A percentile compares a stretch with the other conserved stretches of the same genome.
These are phyloP conservation scores for Albula glossodonta DNA, from an alignment of 2,113 vertebrate species.

Conservation along the genomic window DNA sequence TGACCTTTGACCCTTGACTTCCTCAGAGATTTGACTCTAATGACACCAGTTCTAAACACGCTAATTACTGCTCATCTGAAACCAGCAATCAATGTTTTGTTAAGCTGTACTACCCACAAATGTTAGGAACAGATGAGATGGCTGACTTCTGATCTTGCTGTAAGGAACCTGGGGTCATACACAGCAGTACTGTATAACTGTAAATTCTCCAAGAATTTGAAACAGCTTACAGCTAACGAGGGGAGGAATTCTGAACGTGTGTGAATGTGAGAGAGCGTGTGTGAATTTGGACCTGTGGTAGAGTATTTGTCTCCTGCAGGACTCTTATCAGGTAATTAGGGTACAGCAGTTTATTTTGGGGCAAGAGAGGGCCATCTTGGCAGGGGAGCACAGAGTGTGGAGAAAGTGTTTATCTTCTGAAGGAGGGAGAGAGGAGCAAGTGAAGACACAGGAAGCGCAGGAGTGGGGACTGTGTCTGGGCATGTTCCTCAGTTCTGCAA, in stretches of 20 bases:
- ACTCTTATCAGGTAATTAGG: not conserved
- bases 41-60: not conserved
- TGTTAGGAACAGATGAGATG: not conserved
- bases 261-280: not conserved
- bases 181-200: not conserved
- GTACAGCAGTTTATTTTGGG: not conserved
- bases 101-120: not conserved
- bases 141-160: not conserved
- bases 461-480: constrained; percentile 11
- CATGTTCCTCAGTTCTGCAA: constrained; percentile 1
- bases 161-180: not conserved
- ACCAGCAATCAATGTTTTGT: not conserved
- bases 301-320: not conserved
- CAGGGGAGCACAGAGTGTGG: not conserved
- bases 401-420: not conserved
- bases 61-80: not conserved
- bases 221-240: too few species aligned
- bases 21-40: not conserved
- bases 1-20: not conserved
- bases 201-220: not conserved
- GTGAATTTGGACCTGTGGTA: not conserved
- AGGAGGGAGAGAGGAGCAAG: constrained; percentile 28
- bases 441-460: not conserved
- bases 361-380: not conserved
- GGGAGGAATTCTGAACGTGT: not conserved